Percentiles rank a stretch among this genome's conserved stretches.
These are phyloP conservation scores for Rhodinocichla rosea DNA, from an alignment of 2,113 vertebrate genomes.

Conservation along the genomic window DNA sequence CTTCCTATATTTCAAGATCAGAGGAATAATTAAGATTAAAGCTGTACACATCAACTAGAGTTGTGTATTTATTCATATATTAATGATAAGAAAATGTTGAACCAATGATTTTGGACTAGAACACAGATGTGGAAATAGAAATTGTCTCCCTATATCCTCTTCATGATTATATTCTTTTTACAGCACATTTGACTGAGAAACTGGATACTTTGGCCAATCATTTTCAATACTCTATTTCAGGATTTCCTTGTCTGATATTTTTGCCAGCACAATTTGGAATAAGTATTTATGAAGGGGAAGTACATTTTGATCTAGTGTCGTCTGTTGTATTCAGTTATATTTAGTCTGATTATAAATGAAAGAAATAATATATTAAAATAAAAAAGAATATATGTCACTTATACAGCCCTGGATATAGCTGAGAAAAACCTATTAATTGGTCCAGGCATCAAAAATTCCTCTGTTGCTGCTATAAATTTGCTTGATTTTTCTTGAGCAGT, in stretches of 20 bases:
- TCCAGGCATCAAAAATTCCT: not conserved
- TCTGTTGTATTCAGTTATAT: not conserved
- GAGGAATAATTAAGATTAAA: not conserved
- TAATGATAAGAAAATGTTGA: not conserved
- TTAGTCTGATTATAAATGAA: not conserved
- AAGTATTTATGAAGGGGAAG: not conserved
- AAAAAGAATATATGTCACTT: not conserved
- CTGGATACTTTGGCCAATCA: not conserved
- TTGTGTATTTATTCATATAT: not conserved
- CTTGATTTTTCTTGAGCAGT: not conserved
- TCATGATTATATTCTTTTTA: not conserved
- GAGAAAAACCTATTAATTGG: not conserved
- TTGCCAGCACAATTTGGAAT: not conserved
- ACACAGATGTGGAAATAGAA: not conserved
- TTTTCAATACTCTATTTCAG: not conserved
- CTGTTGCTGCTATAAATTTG: not conserved
- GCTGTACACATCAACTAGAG: not conserved
- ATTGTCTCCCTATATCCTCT: not conserved
- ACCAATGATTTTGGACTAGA: not conserved
- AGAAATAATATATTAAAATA: not conserved
- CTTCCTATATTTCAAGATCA: not conserved
- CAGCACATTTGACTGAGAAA: not conserved
- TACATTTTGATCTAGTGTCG: not conserved
- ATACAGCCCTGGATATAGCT: not conserved
- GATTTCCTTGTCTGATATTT: not conserved